Evolutionary conservation across 2,797 vertebrate species (phyloP).

Genomic region (Siniperca scherzeri): DNA sequence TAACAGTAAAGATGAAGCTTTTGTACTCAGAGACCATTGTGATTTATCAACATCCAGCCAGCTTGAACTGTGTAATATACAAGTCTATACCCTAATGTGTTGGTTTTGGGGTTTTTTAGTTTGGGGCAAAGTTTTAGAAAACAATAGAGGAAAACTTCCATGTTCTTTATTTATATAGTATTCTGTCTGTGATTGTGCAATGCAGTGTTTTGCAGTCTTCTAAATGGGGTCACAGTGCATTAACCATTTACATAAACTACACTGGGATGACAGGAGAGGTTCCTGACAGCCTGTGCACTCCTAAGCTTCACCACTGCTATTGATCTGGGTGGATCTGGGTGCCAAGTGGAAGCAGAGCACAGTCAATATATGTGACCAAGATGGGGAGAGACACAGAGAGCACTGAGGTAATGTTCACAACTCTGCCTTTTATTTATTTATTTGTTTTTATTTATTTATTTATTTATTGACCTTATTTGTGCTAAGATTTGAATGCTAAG

Average conservation of each 20-base stretch:
- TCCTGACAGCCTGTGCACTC: not conserved
- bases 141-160: not conserved
- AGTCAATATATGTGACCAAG: constrained; percentile 20
- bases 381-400: not conserved
- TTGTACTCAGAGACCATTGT: not conserved
- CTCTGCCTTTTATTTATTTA: not conserved
- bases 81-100: not conserved
- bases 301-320: not conserved
- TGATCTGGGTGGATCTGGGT: constrained; percentile 1
- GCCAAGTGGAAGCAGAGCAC: not conserved
- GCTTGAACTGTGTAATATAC: not conserved
- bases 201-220: not conserved
- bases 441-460: not conserved
- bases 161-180: not conserved
- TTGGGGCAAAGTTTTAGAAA: not conserved
- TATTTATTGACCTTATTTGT: too few species aligned
- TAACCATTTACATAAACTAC: not conserved
- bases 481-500: too few species aligned
- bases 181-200: not conserved
- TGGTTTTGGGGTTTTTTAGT: too few species aligned
- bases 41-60: not conserved
- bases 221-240: not conserved
- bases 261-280: not conserved
- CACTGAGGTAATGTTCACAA: not conserved
- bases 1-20: not conserved